These are phyloP conservation scores for Drosophila nigromelanica DNA, from an alignment of 1,140 invertebrate species.

Conservation along the genomic window DNA sequence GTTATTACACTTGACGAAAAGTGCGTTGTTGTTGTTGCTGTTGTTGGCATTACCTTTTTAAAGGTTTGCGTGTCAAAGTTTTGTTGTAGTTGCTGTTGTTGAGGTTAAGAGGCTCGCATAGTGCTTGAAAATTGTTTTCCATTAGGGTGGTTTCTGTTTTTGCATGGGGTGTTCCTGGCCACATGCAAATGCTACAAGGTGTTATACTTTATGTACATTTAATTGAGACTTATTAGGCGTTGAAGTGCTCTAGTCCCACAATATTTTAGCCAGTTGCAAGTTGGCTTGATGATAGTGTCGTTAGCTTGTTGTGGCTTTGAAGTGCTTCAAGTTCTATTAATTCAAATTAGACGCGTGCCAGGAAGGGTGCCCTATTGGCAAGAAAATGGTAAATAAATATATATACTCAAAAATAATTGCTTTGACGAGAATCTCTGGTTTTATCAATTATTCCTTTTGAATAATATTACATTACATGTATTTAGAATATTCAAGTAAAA, in stretches of 20 bases:
- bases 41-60: constrained; percentile 40
- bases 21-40: constrained; percentile 36
- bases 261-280: constrained; percentile 37
- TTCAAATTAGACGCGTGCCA: constrained; percentile 5
- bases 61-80: constrained; percentile 73
- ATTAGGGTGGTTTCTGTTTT: constrained; percentile 10
- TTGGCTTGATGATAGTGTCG: constrained; percentile 69
- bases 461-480: no score
- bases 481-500: no score
- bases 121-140: constrained; percentile 46
- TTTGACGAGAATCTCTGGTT: no score
- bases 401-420: no score
- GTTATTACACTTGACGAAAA: constrained; percentile 39
- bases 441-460: no score
- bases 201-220: constrained; percentile 82
- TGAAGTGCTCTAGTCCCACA: constrained; percentile 49
- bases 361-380: neutral
- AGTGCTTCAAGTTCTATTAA: constrained; percentile 24
- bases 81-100: constrained; percentile 19
- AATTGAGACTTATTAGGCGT: constrained; percentile 80
- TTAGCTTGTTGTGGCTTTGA: constrained; percentile 48
- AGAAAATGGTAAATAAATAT: no score
- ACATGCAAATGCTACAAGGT: constrained; percentile 79
- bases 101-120: constrained; percentile 12
- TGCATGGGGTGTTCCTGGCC: constrained; percentile 26